These are phyloP conservation scores for Delphinapterus leucas DNA, from an alignment of 2,113 vertebrate species.

Conservation along the genomic window DNA sequence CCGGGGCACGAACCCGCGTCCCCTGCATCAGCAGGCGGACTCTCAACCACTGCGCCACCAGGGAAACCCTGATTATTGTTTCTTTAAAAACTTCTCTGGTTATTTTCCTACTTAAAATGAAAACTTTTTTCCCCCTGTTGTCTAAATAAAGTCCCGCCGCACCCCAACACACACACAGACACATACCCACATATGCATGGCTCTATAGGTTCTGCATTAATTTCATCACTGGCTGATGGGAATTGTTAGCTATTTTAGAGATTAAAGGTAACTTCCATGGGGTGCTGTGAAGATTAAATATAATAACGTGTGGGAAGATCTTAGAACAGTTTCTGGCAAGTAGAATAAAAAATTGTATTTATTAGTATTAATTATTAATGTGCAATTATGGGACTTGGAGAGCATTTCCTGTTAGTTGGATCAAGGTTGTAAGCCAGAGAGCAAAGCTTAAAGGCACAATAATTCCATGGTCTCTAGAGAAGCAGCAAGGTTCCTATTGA, in stretches of 20 bases:
- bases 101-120: constrained; percentile 16
- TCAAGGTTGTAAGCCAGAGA: background rate
- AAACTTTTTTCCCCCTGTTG: background rate
- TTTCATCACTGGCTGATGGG: background rate
- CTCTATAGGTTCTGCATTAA: background rate
- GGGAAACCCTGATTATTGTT: background rate
- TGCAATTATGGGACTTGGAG: background rate
- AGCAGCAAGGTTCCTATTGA: background rate
- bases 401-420: background rate
- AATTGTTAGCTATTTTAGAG: constrained; percentile 2
- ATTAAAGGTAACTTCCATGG: constrained; percentile 2
- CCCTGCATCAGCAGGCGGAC: too few species aligned
- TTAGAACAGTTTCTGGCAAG: background rate
- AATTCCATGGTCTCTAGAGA: background rate
- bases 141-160: background rate
- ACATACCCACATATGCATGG: background rate
- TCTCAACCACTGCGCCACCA: too few species aligned
- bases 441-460: background rate
- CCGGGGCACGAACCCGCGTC: too few species aligned
- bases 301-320: background rate
- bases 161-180: background rate
- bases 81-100: background rate
- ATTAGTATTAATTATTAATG: constrained; percentile 39
- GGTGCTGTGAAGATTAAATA: background rate
- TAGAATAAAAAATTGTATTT: background rate